Conservation (phyloP, 1,140 invertebrate species). For the Rhopalosiphum maidis region DNA sequence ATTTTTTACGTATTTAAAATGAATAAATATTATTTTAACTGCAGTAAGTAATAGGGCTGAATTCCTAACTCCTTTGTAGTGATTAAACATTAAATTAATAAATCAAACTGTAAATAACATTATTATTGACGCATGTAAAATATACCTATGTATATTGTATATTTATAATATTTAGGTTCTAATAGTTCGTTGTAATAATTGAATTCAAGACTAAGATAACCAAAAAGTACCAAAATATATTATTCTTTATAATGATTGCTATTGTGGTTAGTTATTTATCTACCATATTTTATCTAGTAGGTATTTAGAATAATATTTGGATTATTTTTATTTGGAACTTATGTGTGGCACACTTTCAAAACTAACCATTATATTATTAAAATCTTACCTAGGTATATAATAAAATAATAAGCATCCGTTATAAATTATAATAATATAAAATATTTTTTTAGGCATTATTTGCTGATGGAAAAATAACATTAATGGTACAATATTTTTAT, state of each 20-base stretch:
- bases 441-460: background rate
- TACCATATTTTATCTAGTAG: too few relatives aligned
- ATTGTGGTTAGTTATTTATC: too few relatives aligned
- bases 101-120: background rate
- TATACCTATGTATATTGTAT: too few relatives aligned
- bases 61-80: background rate
- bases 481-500: background rate
- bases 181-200: too few relatives aligned
- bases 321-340: background rate
- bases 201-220: too few relatives aligned
- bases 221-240: too few relatives aligned
- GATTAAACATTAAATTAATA: background rate
- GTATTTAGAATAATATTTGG: too few relatives aligned
- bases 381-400: background rate
- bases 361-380: background rate
- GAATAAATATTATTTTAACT: background rate
- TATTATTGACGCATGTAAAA: background rate
- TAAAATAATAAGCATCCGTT: background rate
- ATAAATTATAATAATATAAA: too few relatives aligned
- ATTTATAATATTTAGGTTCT: too few relatives aligned
- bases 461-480: background rate
- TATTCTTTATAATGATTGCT: too few relatives aligned
- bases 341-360: background rate
- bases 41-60: background rate
- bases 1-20: background rate